These are phyloP conservation scores for Dasysyrphus albostriatus DNA, from an alignment of 2,888 invertebrate genomes.

Conservation along the genomic window DNA sequence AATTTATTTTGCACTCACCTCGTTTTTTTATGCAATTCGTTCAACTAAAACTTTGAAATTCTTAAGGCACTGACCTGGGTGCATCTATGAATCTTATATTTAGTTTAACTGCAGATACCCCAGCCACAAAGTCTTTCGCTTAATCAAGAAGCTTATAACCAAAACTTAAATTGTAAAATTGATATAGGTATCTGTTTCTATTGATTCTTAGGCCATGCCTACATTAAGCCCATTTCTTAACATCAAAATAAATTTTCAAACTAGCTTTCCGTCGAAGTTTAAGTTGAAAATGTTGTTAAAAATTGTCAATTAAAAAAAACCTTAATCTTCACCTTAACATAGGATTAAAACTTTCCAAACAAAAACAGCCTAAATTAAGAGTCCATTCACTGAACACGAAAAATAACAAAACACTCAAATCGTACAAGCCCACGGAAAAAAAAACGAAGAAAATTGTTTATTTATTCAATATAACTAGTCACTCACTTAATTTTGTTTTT, in stretches of 20 bases:
- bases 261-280: neutral
- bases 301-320: neutral
- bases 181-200: neutral
- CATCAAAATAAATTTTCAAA: neutral
- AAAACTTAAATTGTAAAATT: too few species aligned
- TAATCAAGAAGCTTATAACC: too few species aligned
- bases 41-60: too few species aligned
- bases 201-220: neutral
- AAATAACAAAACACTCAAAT: neutral
- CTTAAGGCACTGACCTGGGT: too few species aligned
- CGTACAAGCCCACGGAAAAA: slow-evolving; percentile 32
- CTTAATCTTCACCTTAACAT: slow-evolving; percentile 13
- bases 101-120: too few species aligned
- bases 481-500: slow-evolving; percentile 24
- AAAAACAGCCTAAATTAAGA: slow-evolving; percentile 8
- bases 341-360: slow-evolving; percentile 18
- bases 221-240: neutral
- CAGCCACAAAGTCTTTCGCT: too few species aligned
- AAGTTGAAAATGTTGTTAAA: neutral
- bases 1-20: too few species aligned
- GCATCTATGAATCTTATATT: too few species aligned
- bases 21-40: too few species aligned
- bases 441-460: slow-evolving; percentile 18
- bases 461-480: slow-evolving; percentile 34
- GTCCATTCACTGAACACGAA: slow-evolving; percentile 2